A percentile compares a stretch with the other conserved stretches of the same genome.
phyloP scores from a whole-genome alignment of 2,888 invertebrate genomes.

The Tribolium freemani region DNA sequence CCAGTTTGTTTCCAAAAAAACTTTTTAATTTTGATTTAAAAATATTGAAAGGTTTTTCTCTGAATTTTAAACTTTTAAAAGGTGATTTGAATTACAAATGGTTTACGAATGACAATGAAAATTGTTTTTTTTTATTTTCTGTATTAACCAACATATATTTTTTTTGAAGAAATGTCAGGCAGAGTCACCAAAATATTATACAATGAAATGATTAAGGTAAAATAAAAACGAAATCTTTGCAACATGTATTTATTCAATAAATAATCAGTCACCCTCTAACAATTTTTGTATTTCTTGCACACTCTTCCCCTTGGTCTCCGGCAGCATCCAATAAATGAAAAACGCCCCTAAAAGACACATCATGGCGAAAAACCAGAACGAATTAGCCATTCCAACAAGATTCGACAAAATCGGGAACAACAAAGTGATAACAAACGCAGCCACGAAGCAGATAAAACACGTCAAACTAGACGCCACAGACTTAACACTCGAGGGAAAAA shows the following conservation, averaged over 20 bases:
- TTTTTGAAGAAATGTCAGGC: no score
- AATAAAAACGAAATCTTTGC: no score
- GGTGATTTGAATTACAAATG: no score
- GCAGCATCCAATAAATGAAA: slow-evolving; percentile 51
- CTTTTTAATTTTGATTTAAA: no score
- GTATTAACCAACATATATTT: no score
- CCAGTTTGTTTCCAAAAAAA: no score
- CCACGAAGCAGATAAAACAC: slow-evolving; percentile 44
- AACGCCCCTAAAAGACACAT: slow-evolving; percentile 44
- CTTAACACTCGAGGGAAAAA: slow-evolving; percentile 84
- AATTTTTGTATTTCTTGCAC: slow-evolving; percentile 52
- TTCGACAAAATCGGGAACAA: slow-evolving; percentile 50
- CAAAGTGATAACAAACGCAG: slow-evolving; percentile 51
- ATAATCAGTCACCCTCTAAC: neutral
- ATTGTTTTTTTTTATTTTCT: no score
- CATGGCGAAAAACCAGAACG: slow-evolving; percentile 54
- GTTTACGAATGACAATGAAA: no score
- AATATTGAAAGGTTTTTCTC: no score
- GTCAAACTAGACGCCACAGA: slow-evolving; percentile 70
- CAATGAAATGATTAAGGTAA: no score
- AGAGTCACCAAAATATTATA: no score
- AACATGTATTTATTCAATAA: neutral
- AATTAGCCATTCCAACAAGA: slow-evolving; percentile 49
- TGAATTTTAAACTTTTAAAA: no score
- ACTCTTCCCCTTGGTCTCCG: slow-evolving; percentile 56